These are phyloP conservation scores for Elmis aenea DNA, from an alignment of 2,888 invertebrate genomes.

Conservation along the genomic window DNA sequence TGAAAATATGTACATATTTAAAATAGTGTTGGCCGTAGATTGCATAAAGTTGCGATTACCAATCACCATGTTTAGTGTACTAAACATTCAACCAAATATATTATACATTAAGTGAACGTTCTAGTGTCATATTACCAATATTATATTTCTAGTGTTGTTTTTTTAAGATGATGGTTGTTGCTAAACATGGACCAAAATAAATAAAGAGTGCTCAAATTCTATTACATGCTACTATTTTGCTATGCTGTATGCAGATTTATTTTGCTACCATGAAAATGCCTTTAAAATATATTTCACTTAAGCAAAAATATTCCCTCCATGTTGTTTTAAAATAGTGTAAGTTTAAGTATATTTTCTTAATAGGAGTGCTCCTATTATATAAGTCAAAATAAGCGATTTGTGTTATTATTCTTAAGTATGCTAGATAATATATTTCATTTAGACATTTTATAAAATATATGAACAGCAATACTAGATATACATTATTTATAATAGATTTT, in stretches of 20 bases:
- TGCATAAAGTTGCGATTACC: constrained; percentile 21
- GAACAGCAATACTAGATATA: constrained; percentile 41
- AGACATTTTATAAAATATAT: constrained; percentile 22
- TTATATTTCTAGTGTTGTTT: constrained; percentile 21
- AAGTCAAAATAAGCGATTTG: constrained; percentile 44
- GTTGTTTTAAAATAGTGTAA: constrained; percentile 36
- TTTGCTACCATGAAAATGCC: constrained; percentile 35
- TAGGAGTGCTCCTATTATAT: constrained; percentile 37
- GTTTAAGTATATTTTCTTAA: constrained; percentile 38
- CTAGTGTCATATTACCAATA: constrained; percentile 27
- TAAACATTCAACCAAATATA: constrained; percentile 25
- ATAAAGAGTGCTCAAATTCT: constrained; percentile 27
- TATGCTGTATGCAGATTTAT: constrained; percentile 25
- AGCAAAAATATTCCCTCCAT: constrained; percentile 44
- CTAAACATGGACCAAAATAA: constrained; percentile 30
- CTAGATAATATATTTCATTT: constrained; percentile 33
- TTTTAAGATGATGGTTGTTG: constrained; percentile 16
- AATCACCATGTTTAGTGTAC: constrained; percentile 29
- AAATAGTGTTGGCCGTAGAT: no score
- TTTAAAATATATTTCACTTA: constrained; percentile 25
- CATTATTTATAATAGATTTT: constrained; percentile 41
- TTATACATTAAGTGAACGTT: constrained; percentile 15
- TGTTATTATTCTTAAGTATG: constrained; percentile 46
- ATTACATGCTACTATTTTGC: constrained; percentile 23
- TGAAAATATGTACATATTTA: no score